Evolutionary conservation across 1,140 invertebrate species (phyloP).

Genomic region (Drosophila murphyi): DNA sequence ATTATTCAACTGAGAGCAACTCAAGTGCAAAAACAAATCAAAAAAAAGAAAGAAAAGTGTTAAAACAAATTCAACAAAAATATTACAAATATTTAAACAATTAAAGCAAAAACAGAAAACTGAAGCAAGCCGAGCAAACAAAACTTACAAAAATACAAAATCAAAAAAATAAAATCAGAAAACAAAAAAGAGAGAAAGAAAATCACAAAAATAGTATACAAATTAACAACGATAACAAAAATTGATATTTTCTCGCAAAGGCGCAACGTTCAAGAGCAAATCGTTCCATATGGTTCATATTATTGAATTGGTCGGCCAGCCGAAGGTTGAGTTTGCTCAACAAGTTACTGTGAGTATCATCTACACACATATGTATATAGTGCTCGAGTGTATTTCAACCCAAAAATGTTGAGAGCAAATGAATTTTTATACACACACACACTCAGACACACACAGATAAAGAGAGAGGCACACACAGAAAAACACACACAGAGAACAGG

Average conservation of each 20-base stretch:
- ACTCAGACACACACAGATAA: constrained; percentile 9
- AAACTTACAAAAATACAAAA: constrained; percentile 16
- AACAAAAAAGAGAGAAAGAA: constrained; percentile 5
- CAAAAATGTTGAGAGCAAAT: constrained; percentile 54
- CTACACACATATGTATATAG: neutral
- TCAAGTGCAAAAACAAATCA: constrained; percentile 55
- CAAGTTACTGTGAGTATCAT: constrained; percentile 84
- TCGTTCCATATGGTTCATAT: constrained; percentile 85
- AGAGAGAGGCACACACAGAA: constrained; percentile 15
- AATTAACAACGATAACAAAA: constrained; percentile 48
- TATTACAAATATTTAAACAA: constrained; percentile 21
- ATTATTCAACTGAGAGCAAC: constrained; percentile 39
- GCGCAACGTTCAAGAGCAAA: constrained; percentile 79
- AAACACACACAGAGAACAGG: neutral
- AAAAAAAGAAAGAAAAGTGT: constrained; percentile 39
- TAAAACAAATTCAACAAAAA: constrained; percentile 19
- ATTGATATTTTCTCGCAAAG: constrained; percentile 76
- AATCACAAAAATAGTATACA: constrained; percentile 23
- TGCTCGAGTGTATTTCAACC: constrained; percentile 2
- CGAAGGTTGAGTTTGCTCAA: constrained; percentile 85
- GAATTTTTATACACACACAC: constrained; percentile 49
- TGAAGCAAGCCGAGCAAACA: constrained; percentile 16
- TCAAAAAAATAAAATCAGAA: constrained; percentile 10
- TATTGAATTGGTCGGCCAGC: constrained; percentile 84
- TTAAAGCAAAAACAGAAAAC: constrained; percentile 36